A percentile compares a stretch with the other conserved stretches of the same genome.
phyloP scores from a whole-genome alignment of 1,140 invertebrate genomes.

The roundworm (Caenorhabditis elegans) region WBcel235 BX284606.5:5458501-5459000 shows the following conservation, averaged over 20 bases:
- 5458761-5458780: neutral
- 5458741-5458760: neutral
- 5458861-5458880: no score
- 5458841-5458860: no score
- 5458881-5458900: neutral
- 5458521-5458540: no score
- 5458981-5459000: conserved; percentile 1
- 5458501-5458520: no score
- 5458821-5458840: neutral
- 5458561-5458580: no score
- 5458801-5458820: neutral
- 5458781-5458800: neutral
- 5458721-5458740: conserved; percentile 14
- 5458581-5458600: no score
- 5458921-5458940: neutral
- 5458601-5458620: no score
- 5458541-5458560: no score
- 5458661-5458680: no score
- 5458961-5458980: conserved; percentile 21
- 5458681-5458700: neutral
- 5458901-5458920: neutral
- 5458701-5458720: neutral
- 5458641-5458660: no score
- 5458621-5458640: no score
- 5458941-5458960: neutral